phyloP scores from a whole-genome alignment of 2,797 vertebrate species.

The Malacoraja senta region DNA sequence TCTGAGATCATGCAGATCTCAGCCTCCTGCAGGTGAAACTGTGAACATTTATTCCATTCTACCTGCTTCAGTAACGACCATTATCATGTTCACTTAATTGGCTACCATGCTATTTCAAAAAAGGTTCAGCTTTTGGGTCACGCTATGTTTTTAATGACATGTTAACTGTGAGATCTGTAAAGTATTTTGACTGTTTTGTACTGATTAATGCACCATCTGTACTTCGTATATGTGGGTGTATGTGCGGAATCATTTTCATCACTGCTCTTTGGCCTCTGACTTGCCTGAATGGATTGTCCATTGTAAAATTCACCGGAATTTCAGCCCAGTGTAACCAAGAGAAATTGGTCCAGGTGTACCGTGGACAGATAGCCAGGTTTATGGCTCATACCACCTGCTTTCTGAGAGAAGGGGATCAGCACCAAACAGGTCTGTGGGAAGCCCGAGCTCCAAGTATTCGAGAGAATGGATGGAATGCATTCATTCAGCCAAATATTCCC shows the following conservation, averaged over 20 bases:
- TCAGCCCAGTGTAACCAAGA: not conserved
- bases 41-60: not conserved
- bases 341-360: not conserved
- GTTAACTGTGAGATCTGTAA: not conserved
- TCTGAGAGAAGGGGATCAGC: not conserved
- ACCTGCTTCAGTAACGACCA: not conserved
- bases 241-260: not conserved
- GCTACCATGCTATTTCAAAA: not conserved
- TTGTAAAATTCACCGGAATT: not conserved
- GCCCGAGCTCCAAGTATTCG: not conserved
- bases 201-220: not conserved
- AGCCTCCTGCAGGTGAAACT: not conserved
- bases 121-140: not conserved
- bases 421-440: not conserved
- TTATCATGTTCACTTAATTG: not conserved
- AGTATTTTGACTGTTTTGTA: not conserved
- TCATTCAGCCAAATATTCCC: too few relatives aligned
- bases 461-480: not conserved
- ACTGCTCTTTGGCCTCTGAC: not conserved
- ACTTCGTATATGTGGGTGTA: not conserved
- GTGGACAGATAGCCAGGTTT: not conserved
- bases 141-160: not conserved
- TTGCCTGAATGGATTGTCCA: not conserved
- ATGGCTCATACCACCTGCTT: too few relatives aligned
- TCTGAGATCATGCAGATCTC: not conserved